Evolutionary conservation across 2,113 vertebrate genomes (phyloP), one percentile per base, ranked within the genome.

Genomic region (Oncorhynchus clarkii): DNA sequence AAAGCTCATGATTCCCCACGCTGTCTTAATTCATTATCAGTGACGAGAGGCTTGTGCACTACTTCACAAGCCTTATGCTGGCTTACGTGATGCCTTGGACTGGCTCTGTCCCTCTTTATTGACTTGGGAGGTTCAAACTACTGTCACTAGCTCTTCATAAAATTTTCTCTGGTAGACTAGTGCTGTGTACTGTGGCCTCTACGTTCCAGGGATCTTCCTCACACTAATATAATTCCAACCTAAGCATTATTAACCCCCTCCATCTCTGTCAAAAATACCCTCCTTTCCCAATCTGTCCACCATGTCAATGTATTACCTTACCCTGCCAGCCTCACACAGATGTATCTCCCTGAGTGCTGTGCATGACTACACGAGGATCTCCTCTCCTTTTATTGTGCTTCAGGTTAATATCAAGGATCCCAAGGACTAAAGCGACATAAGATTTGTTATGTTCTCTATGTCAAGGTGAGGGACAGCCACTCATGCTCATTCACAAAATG

Each of bases 351-450:
- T 8, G 70, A 70, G 80, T 39, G 71, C 8, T 72, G 64, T 31
- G 60, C 65, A 77, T 31, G 18, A 57, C 34, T 79, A 79, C 74
- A 81, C 69, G 67, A 75, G 70, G 29, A 81, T 77, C 64, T 73
- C 80, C 65, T 85, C 64, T 74, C 80, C 67, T 85, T 84, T 88
- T 80, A 88, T 88, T 84, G 78, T 72, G 71, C 31, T 81, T 89
- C 74, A 67, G 31, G 78, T 72, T 80, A 71, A 80, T 77, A 77
- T 72, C 27, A 78, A 71, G 45, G 75, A 77, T 67, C 57, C 66
- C 29, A 74, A 75, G 75, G 67, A 77, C 69, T 49, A 49, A 20
- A 3, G 27, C 81, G 78, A 65, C 74, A 78, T 67, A 39, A 65
- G 27, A 79, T 59, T 34, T 72, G 49, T 82, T 1, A 27, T 73